phyloP scores from a whole-genome alignment of 1,140 invertebrate species.

The Cryptotermes secundus region DNA sequence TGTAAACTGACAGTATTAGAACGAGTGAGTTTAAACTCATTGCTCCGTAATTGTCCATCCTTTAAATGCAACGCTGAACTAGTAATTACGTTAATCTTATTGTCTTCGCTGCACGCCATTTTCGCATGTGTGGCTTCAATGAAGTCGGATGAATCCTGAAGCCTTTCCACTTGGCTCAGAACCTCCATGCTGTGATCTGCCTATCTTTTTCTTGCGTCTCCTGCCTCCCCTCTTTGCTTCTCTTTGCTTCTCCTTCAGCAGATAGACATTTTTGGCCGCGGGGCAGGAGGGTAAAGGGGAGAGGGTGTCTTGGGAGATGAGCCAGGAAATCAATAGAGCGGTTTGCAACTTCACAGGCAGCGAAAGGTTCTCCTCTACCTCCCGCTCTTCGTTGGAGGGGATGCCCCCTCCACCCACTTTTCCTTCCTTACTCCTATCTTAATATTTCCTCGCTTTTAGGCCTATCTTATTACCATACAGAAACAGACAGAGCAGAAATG shows the following conservation, averaged over 20 bases:
- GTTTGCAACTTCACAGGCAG: conserved; percentile 17
- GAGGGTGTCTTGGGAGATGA: conserved; percentile 8
- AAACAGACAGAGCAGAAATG: not conserved
- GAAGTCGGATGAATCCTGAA: not conserved
- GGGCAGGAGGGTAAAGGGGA: not conserved
- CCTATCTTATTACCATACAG: not conserved
- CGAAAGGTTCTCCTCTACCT: not conserved
- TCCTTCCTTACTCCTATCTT: conserved; percentile 11
- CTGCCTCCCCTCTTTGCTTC: not conserved
- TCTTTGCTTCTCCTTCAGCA: conserved; percentile 5
- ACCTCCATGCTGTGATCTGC: not conserved
- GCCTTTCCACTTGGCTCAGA: not conserved
- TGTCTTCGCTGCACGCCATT: not conserved
- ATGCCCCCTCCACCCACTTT: not conserved
- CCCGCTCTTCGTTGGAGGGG: not conserved
- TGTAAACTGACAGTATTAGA: not conserved
- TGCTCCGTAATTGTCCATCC: not conserved
- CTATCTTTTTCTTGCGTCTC: not conserved
- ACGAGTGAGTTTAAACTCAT: not conserved
- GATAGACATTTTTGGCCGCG: conserved; percentile 5
- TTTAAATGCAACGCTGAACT: too few relatives aligned
- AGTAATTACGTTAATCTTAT: not conserved
- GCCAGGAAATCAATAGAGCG: conserved; percentile 15
- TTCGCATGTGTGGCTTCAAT: not conserved
- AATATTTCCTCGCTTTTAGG: conserved; percentile 13